These are phyloP conservation scores for Venturia canescens DNA, from an alignment of 1,140 invertebrate species.

Conservation along the genomic window DNA sequence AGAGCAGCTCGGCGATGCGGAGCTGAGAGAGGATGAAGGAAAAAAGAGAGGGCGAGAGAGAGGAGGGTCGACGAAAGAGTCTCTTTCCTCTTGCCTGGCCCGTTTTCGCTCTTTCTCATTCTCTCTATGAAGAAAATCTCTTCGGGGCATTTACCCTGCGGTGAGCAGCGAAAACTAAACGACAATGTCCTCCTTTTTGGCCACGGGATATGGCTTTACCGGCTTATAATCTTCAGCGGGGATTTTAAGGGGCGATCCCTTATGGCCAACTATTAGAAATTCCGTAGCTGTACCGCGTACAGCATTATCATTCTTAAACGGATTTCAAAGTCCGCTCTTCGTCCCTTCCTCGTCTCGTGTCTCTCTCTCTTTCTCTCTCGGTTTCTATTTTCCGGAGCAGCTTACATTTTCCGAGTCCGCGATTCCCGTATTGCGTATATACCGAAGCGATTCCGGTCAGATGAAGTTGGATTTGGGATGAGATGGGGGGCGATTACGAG, in stretches of 20 bases:
- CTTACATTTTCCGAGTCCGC: too few relatives aligned
- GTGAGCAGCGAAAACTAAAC: conserved; percentile 8
- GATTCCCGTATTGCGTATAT: too few relatives aligned
- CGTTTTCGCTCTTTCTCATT: not conserved
- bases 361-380: too few relatives aligned
- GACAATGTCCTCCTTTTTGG: conserved; percentile 5
- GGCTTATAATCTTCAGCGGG: conserved; percentile 8
- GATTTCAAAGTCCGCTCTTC: not conserved
- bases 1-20: not conserved
- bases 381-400: too few relatives aligned
- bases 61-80: not conserved
- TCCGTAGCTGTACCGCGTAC: conserved; percentile 8
- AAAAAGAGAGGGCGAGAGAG: not conserved
- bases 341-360: not conserved
- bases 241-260: not conserved
- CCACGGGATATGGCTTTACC: not conserved
- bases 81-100: not conserved
- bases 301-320: conserved; percentile 24
- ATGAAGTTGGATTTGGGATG: not conserved
- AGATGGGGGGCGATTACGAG: not conserved
- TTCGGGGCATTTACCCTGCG: conserved; percentile 1
- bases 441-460: too few relatives aligned
- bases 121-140: not conserved
- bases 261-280: conserved; percentile 14
- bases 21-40: not conserved